Base-by-base conservation (phyloP, 2,113 vertebrate genomes). In the Rhinichthys klamathensis region DNA sequence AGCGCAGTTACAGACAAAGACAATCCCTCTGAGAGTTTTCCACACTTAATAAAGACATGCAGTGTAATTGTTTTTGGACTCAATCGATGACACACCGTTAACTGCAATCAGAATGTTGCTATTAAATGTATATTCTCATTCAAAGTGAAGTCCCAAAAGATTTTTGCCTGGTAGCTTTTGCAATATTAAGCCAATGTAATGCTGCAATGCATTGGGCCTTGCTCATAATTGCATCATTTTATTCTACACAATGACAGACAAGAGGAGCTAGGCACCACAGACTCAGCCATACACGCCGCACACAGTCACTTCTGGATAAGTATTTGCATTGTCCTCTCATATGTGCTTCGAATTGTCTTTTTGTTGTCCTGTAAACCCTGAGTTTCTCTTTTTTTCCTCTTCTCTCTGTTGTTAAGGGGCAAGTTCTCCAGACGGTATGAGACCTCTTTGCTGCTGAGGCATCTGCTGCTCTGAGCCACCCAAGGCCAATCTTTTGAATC, bases 191-290 rank as follows among this genome's bases (percentile, higher is more conserved):
- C 8, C 27, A 61, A 38, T 38, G 18, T 49, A 82, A 80, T 78
- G 89, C 79, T 85, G 60, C 73, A 18, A 25, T 67, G 69, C 49
- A 51, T 35, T 82, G 81, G 85, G 83, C 86, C 89, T 93, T 93
- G 86, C 91, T 89, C 89, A 77, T 91, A 90, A 90, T 94, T 94
- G 91, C 93, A 93, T 94, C 93, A 94, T 90, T 92, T 90, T 90
- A 86, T 72, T 81, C 87, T 91, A 89, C 92, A 92, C 91, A 88
- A 89, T 67, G 89, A 80, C 84, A 86, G 86, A 87, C 46, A 87
- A 72, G 86, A 90, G 86, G 58, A 51, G 80, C 69, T 23, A 74
- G 73, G 87, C 87, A 90, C 91, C 87, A 87, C 84, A 49, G 41
- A 49, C 76, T 89, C 79, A 87, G 84, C 85, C 84, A 79, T 86